Evolutionary conservation across 2,797 vertebrate genomes (phyloP).

Genomic region (Tenualosa thibaudeaui): DNA sequence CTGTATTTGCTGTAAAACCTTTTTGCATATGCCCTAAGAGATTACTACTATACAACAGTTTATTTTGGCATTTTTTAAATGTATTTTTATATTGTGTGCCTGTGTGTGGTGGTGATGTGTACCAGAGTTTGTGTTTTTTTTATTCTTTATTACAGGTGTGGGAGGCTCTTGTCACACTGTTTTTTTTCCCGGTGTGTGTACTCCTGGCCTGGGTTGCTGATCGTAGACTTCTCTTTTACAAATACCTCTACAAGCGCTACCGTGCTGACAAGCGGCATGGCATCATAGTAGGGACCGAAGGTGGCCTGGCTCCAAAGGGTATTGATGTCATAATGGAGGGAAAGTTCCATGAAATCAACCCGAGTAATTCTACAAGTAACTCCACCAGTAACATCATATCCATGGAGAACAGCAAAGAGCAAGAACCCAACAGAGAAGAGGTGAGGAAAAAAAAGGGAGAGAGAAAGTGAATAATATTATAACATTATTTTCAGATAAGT

Average conservation of each 20-base stretch:
- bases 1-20: too few species aligned
- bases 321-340: slow-evolving; percentile 82
- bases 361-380: slow-evolving; percentile 10
- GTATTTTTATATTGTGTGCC: too few species aligned
- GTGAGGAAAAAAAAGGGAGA: slow-evolving; percentile 54
- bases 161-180: slow-evolving; percentile 86
- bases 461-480: background rate
- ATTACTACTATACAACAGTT: too few species aligned
- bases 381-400: slow-evolving; percentile 61
- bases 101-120: too few species aligned
- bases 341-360: slow-evolving; percentile 64
- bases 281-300: slow-evolving; percentile 88
- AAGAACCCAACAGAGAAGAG: slow-evolving; percentile 86
- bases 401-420: slow-evolving; percentile 77
- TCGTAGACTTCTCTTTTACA: slow-evolving; percentile 89
- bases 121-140: background rate
- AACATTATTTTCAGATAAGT: too few species aligned
- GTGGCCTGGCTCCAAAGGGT: slow-evolving; percentile 78
- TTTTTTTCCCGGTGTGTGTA: slow-evolving; percentile 90
- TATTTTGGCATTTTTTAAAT: too few species aligned
- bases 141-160: slow-evolving; percentile 71
- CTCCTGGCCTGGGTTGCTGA: slow-evolving; percentile 90
- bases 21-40: too few species aligned
- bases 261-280: slow-evolving; percentile 87
- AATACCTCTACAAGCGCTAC: slow-evolving; percentile 91